Base-by-base conservation (phyloP, 2,797 vertebrate genomes). In the Cetoscarus ocellatus region DNA sequence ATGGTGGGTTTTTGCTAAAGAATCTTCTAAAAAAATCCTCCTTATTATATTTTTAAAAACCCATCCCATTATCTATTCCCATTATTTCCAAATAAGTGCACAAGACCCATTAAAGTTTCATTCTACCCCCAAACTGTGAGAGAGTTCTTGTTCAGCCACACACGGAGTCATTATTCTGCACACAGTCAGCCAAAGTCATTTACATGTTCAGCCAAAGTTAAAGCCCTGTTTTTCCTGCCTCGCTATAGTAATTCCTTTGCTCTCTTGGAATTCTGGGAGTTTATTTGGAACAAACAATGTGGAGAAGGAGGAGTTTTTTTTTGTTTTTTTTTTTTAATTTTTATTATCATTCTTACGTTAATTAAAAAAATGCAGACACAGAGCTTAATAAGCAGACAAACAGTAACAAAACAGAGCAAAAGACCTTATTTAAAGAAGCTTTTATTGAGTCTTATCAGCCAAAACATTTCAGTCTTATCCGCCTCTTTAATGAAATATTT, bases 231-330 rank as follows among this genome's bases (percentile, higher is more conserved):
- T 68, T 39, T 48, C 56, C 47, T 18, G 55, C 60, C 47, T 71
- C 62, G 56, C 44, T 56, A 8, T 56, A 61, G 19, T 47, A 0
- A 18, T 58, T 62, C 67, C 12, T 62, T 50, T 56, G 42, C 38
- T 64, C 42, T 14, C 35, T 27, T 38, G 27, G 39, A 13, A 53
- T 48, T 54, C 47, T 35, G 17, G 39, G 40, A n/a, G 39, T 65
- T 61, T 17, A 34, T 62, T 58, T 55, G 54, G 48, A 71, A 48
- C 64, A 36, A 58, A 63, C n/a, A 73, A 69, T 18, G 50, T 67
- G 85, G 77, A 88, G 27, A 27, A 4, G 4, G 27, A 27, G 27
- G n/a, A n/a, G n/a, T n/a, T n/a, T n/a, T n/a, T n/a, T n/a, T n/a
- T n/a, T n/a, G n/a, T n/a, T n/a, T 27, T 2, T 27, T 27, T 27